Evolutionary conservation across 2,113 vertebrate genomes (phyloP).

Genomic region (Psittacula cyanocephala): DNA sequence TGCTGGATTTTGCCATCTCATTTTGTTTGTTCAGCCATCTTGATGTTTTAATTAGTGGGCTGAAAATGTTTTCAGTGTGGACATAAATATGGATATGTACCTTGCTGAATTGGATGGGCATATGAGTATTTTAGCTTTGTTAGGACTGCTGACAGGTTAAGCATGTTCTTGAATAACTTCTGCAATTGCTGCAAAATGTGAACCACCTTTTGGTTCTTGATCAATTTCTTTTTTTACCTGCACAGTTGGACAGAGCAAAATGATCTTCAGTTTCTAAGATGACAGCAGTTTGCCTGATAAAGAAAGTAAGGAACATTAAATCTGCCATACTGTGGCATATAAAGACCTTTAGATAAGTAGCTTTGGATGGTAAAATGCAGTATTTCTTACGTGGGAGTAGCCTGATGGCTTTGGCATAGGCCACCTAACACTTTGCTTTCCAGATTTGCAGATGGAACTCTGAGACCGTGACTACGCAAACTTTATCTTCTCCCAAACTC

Average conservation of each 20-base stretch:
- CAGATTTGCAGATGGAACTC: background rate
- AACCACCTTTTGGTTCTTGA: background rate
- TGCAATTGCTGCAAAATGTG: background rate
- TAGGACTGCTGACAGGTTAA: background rate
- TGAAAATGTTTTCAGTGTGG: background rate
- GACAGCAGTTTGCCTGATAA: background rate
- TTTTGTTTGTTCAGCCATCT: background rate
- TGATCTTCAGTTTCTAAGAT: background rate
- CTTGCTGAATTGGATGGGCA: background rate
- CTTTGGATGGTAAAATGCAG: background rate
- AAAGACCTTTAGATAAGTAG: background rate
- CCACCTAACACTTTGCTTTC: background rate
- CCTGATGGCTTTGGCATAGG: background rate
- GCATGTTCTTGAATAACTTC: background rate
- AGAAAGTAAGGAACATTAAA: background rate
- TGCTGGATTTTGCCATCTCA: background rate
- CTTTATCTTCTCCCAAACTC: background rate
- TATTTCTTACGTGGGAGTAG: background rate
- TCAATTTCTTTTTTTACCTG: background rate
- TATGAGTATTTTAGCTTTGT: background rate
- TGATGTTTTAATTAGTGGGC: background rate
- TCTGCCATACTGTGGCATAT: background rate
- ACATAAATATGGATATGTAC: background rate
- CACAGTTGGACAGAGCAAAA: background rate
- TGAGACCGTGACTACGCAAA: background rate